Base-by-base conservation (phyloP, 2,113 vertebrate species). In the Todiramphus saurophagus region DNA sequence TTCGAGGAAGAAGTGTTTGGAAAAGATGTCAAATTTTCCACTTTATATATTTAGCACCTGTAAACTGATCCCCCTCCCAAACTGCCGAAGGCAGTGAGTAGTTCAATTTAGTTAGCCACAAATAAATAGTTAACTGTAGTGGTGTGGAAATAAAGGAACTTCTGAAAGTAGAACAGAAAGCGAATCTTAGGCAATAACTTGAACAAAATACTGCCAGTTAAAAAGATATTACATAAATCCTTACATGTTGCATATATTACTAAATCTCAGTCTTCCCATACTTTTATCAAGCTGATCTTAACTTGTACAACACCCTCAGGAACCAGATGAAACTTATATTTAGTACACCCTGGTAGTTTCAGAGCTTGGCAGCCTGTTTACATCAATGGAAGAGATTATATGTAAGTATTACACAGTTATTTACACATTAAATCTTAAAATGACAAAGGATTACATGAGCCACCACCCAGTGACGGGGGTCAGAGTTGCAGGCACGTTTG, bases 181-280 rank as follows among this genome's bases (percentile, higher is more conserved):
- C 48, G 56, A 91, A 72, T 68, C 33, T 93, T 94, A 75, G 31
- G 93, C 91, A 97, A 95, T 78, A 91, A 56, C 25, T 56, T 39
- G 25, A 74, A 77, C 1, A 33, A 66, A 90, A 86, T 39, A 55
- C 27, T 91, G 56, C 64, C 91, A 87, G 58, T 87, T 78, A 87
- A 87, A 78, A 83, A 83, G 48, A 31, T 64, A 64, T 56, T 81
- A 21, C 43, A 43, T 39, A 87, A 94, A 74, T 33, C 39, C 82
- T 4, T 67, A 20, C 43, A 28, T 21, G 16, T 50, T 83, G 68
- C 55, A 68, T 33, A 21, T 63, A 58, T 46, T 74, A 19, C 25
- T 31, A 39, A 31, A 60, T 75, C 58, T 90, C 58, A 63, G 60
- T 37, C 33, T 78, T 62, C 28, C 20, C 0, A 0, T 76, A 20